Percentiles rank a stretch among this genome's conserved stretches.
These are phyloP conservation scores for Penelope pileata DNA, from an alignment of 2,113 vertebrate species.

Conservation along the genomic window DNA sequence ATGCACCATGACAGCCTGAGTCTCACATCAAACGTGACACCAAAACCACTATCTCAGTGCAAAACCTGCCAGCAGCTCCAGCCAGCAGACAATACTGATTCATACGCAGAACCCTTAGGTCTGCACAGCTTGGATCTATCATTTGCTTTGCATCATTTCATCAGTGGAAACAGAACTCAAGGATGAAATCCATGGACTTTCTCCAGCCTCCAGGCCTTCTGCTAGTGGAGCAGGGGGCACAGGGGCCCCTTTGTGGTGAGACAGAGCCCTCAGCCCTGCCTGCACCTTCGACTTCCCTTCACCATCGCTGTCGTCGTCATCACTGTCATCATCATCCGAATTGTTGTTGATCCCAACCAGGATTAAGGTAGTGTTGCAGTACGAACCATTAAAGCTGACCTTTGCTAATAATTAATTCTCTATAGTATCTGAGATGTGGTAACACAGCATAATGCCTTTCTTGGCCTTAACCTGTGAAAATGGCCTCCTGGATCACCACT, in stretches of 20 bases:
- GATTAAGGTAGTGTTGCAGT: neutral
- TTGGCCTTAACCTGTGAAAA: neutral
- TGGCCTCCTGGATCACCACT: neutral
- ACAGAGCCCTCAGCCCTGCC: neutral
- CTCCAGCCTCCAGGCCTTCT: neutral
- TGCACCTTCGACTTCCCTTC: neutral
- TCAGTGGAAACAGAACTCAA: neutral
- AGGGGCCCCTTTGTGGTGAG: neutral
- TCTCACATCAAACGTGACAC: neutral
- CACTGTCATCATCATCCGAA: neutral
- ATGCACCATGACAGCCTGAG: neutral
- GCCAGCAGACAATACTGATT: neutral
- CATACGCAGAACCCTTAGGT: neutral
- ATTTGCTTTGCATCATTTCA: neutral
- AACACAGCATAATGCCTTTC: neutral
- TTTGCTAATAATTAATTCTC: neutral
- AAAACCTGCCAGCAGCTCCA: neutral
- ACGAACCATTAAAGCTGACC: neutral
- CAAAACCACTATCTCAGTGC: neutral
- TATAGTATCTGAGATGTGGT: neutral
- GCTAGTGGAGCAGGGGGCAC: neutral
- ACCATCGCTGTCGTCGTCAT: neutral
- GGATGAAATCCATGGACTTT: neutral
- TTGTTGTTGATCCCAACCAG: neutral
- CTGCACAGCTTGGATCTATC: neutral